phyloP scores from a whole-genome alignment of 2,888 invertebrate species.

The Pandemis heparana region DNA sequence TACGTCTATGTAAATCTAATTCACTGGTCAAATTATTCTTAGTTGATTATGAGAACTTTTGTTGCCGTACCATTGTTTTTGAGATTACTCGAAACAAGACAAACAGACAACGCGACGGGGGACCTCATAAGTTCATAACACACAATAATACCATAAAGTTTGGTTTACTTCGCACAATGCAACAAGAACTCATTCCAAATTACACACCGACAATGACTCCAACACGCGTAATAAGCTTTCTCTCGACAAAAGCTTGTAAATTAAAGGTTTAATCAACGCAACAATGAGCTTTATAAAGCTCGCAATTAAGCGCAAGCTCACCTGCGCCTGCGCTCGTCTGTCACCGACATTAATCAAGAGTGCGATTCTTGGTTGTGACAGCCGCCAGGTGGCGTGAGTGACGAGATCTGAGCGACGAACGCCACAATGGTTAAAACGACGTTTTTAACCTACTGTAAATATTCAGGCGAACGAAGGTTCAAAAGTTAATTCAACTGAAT shows the following conservation, averaged over 20 bases:
- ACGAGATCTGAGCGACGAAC: slow-evolving; percentile 5
- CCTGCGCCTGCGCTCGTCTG: slow-evolving; percentile 46
- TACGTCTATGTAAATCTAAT: not conserved
- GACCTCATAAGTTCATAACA: not conserved
- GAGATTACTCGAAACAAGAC: not conserved
- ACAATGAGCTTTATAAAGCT: slow-evolving; percentile 56
- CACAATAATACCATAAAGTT: slow-evolving; percentile 8
- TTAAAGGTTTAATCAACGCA: slow-evolving; percentile 53
- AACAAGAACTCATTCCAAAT: slow-evolving; percentile 37
- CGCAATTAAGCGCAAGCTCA: slow-evolving; percentile 52
- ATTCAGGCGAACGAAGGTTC: no score
- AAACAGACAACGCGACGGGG: slow-evolving; percentile 9
- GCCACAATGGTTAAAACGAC: no score
- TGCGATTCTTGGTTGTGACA: slow-evolving; percentile 72
- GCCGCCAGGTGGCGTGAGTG: slow-evolving; percentile 45
- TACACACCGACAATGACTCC: slow-evolving; percentile 34
- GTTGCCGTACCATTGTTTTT: slow-evolving; percentile 1
- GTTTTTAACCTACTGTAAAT: no score
- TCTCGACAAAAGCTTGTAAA: slow-evolving; percentile 38
- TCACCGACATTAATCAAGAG: slow-evolving; percentile 66
- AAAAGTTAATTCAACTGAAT: no score
- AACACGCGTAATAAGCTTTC: slow-evolving; percentile 36
- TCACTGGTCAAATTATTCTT: not conserved
- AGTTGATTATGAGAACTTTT: not conserved
- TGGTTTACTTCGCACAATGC: slow-evolving; percentile 19